Evolutionary conservation across 2,797 vertebrate species (phyloP).

Genomic region (Dallia pectoralis): DNA sequence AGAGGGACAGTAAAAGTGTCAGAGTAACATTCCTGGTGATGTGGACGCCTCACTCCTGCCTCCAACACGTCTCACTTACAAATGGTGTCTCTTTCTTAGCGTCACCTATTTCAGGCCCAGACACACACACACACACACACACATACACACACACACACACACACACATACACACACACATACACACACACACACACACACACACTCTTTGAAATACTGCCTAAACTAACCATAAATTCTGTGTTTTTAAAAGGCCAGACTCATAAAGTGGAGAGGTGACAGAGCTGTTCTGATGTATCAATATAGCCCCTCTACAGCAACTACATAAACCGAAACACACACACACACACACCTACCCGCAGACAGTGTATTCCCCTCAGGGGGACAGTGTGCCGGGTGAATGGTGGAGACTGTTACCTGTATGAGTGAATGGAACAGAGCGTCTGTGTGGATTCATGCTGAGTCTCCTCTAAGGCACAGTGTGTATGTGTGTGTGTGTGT

Average conservation of each 20-base stretch:
- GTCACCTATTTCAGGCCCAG: slow-evolving; percentile 11
- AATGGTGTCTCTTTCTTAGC: slow-evolving; percentile 3
- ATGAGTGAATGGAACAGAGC: slow-evolving; percentile 72
- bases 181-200: slow-evolving; percentile 49
- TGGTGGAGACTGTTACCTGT: slow-evolving; percentile 55
- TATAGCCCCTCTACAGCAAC: slow-evolving; percentile 34
- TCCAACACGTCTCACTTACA: slow-evolving; percentile 22
- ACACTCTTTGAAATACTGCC: slow-evolving; percentile 51
- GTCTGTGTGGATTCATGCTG: slow-evolving; percentile 75
- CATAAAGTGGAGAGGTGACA: slow-evolving; percentile 70
- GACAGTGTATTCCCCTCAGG: slow-evolving; percentile 50
- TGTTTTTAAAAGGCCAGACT: slow-evolving; percentile 66
- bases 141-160: slow-evolving; percentile 23
- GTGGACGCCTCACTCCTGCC: slow-evolving; percentile 39
- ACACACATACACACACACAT: slow-evolving; percentile 49
- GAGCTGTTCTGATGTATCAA: slow-evolving; percentile 67
- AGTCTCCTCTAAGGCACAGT: slow-evolving; percentile 57
- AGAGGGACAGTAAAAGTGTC: slow-evolving; percentile 47
- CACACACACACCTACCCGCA: slow-evolving; percentile 26
- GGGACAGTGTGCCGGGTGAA: slow-evolving; percentile 58
- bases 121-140: slow-evolving; percentile 28
- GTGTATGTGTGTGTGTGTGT: slow-evolving; percentile 66
- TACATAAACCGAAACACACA: slow-evolving; percentile 18
- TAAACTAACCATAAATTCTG: slow-evolving; percentile 72
- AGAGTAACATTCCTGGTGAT: slow-evolving; percentile 45